Percentiles rank a stretch among this genome's conserved stretches.
These are phyloP conservation scores for Aptenodytes patagonicus DNA, from an alignment of 2,113 vertebrate genomes.

Conservation along the genomic window DNA sequence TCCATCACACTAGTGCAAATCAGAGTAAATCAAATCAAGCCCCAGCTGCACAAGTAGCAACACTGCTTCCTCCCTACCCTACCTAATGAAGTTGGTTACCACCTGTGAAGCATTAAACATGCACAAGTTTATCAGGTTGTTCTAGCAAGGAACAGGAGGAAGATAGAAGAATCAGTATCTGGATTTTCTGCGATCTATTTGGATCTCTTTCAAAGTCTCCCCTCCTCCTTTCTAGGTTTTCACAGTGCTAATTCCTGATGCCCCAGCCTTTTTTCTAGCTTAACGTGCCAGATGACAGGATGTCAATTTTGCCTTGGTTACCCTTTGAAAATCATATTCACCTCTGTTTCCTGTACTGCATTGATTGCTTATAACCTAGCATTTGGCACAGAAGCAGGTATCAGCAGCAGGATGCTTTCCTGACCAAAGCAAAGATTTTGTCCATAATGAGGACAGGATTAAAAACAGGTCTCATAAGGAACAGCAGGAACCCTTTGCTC, in stretches of 20 bases:
- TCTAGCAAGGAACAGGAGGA: background rate
- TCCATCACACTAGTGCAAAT: background rate
- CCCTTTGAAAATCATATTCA: background rate
- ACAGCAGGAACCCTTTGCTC: background rate
- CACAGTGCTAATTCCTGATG: background rate
- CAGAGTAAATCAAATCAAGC: background rate
- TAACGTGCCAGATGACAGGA: background rate
- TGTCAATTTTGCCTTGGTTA: background rate
- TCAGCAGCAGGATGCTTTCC: background rate
- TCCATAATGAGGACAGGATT: background rate
- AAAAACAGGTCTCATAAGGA: background rate
- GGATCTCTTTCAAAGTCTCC: background rate
- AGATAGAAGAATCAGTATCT: background rate
- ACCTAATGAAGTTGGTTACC: background rate
- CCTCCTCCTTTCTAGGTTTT: background rate
- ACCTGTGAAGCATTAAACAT: background rate
- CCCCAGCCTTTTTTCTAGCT: background rate
- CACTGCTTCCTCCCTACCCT: background rate
- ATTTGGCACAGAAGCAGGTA: background rate
- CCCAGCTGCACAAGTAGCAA: background rate
- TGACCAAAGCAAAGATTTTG: background rate
- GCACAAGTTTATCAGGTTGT: background rate
- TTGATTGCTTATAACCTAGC: background rate
- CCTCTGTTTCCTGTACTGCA: background rate
- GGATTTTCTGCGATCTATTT: background rate